These are phyloP conservation scores for Tetrapedia diversipes DNA, from an alignment of 2,888 invertebrate genomes.

Conservation along the genomic window DNA sequence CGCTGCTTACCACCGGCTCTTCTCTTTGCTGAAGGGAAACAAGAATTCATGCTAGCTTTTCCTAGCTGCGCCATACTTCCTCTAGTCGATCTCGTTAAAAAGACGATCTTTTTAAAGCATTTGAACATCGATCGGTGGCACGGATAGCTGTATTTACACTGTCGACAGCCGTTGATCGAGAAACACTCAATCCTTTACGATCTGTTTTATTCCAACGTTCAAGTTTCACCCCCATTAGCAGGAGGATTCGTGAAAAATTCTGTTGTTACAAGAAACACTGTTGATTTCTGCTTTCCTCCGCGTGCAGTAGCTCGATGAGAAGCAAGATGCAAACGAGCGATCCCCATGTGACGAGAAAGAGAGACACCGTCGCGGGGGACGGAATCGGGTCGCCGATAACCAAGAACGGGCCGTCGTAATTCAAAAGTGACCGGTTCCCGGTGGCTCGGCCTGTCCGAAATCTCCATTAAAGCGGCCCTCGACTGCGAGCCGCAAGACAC, in stretches of 20 bases:
- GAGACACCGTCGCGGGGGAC: too few relatives aligned
- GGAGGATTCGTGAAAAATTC: too few relatives aligned
- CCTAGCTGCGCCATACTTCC: slow-evolving; percentile 55
- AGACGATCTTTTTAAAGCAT: slow-evolving; percentile 54
- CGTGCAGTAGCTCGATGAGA: too few relatives aligned
- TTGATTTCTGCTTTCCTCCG: too few relatives aligned
- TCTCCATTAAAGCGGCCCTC: slow-evolving; percentile 61
- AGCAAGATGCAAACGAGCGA: too few relatives aligned
- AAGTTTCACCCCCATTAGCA: too few relatives aligned
- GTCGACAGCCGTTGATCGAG: slow-evolving; percentile 48
- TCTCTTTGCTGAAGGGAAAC: not conserved
- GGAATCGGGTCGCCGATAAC: slow-evolving; percentile 7
- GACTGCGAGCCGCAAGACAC: slow-evolving; percentile 62
- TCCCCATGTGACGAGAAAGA: too few relatives aligned
- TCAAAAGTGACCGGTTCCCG: slow-evolving; percentile 31
- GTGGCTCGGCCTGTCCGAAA: slow-evolving; percentile 21
- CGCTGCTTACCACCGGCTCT: not conserved
- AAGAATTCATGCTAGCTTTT: slow-evolving; percentile 32
- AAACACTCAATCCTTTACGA: slow-evolving; percentile 23
- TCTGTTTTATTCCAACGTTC: not conserved
- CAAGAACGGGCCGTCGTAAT: not conserved
- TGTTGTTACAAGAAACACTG: too few relatives aligned
- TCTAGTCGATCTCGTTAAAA: slow-evolving; percentile 57
- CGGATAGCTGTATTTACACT: slow-evolving; percentile 56
- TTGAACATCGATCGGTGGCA: slow-evolving; percentile 54